Conservation (phyloP, 2,797 vertebrate genomes). For the Anabas testudineus region DNA sequence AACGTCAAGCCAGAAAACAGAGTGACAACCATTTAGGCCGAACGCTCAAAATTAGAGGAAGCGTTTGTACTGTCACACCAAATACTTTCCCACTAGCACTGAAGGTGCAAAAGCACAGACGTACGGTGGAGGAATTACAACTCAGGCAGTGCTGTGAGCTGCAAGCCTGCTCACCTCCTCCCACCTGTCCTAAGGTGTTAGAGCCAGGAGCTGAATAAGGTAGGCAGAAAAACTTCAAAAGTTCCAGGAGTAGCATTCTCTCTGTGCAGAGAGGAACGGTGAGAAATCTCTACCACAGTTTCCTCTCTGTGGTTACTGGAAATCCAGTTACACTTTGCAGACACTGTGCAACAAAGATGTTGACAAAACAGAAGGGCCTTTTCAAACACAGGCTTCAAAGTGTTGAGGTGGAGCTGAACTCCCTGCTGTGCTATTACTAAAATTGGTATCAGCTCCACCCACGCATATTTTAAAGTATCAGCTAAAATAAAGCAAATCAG, state of each 20-base stretch:
- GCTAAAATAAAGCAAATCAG: no score
- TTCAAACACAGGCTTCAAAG: constrained; percentile 38
- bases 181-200: constrained; percentile 59
- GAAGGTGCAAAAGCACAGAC: constrained; percentile 38
- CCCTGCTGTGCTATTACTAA: not conserved
- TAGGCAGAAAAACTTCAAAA: constrained; percentile 73
- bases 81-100: constrained; percentile 41
- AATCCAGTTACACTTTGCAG: constrained; percentile 35
- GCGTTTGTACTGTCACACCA: constrained; percentile 53
- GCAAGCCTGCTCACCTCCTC: constrained; percentile 42
- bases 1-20: constrained; percentile 46
- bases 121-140: constrained; percentile 26
- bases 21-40: constrained; percentile 65
- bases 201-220: constrained; percentile 63
- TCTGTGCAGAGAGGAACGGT: constrained; percentile 19
- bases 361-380: constrained; percentile 26
- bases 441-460: no score
- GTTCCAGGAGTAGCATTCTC: constrained; percentile 39
- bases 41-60: constrained; percentile 40
- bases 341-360: constrained; percentile 28
- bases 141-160: constrained; percentile 37
- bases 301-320: constrained; percentile 30
- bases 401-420: constrained; percentile 10
- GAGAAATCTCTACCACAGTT: constrained; percentile 37
- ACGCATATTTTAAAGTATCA: no score